Conservation (phyloP, 2,888 invertebrate genomes). For the Thalpophila matura region DNA sequence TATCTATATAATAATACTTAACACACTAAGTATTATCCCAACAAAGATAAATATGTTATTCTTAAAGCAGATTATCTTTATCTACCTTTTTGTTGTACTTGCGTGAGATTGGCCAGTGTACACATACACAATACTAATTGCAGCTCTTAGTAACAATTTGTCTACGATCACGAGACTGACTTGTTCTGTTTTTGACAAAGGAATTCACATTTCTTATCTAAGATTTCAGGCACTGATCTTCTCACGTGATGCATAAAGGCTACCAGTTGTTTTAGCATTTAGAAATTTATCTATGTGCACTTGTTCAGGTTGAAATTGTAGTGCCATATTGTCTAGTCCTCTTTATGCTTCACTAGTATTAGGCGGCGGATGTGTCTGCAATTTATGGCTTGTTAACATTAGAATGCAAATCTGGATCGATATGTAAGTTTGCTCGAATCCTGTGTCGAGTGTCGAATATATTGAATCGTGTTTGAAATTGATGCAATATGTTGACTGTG, state of each 20-base stretch:
- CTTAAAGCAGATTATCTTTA: constrained; percentile 21
- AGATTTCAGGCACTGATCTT: constrained; percentile 44
- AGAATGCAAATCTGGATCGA: constrained; percentile 20
- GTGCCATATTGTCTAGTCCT: neutral
- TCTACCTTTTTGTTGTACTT: constrained; percentile 23
- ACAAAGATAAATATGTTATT: constrained; percentile 18
- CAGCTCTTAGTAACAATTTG: constrained; percentile 48
- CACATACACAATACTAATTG: constrained; percentile 53
- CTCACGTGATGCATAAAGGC: constrained; percentile 33
- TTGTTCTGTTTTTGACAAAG: constrained; percentile 44
- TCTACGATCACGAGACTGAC: constrained; percentile 43
- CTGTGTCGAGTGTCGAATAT: constrained; percentile 24
- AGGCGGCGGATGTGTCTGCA: neutral
- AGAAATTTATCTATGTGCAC: too few relatives aligned
- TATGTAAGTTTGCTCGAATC: constrained; percentile 3
- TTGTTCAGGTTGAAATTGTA: too few relatives aligned
- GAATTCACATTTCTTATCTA: constrained; percentile 33
- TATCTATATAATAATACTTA: neutral
- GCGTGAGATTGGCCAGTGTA: constrained; percentile 15
- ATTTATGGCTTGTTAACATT: constrained; percentile 7
- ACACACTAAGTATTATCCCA: neutral
- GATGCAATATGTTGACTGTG: neutral
- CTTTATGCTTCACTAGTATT: neutral
- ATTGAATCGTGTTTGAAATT: constrained; percentile 1
- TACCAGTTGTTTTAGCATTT: constrained; percentile 27